A percentile compares a stretch with the other conserved stretches of the same genome.
Evolutionary conservation across 92 coral and sea anemone genomes (phyloP).

Genomic region (Muricea muricata): DNA sequence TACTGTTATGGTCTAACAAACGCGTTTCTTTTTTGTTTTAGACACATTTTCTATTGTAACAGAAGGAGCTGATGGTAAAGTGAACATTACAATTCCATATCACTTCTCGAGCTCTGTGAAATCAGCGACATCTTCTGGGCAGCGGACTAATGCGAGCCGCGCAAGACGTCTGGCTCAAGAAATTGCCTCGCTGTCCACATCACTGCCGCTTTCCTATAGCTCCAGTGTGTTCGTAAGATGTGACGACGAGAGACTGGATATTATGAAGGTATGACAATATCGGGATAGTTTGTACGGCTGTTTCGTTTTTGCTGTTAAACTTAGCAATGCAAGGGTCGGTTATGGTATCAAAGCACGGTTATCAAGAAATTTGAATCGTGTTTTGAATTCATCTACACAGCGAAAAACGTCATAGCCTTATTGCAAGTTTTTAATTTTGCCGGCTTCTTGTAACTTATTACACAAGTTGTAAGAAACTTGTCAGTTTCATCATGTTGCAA

Average conservation of each 20-base stretch:
- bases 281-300: neutral
- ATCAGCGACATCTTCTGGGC: slow-evolving; percentile 85
- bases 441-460: too few relatives aligned
- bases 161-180: slow-evolving; percentile 98
- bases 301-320: too few relatives aligned
- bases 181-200: slow-evolving; percentile 95
- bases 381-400: too few relatives aligned
- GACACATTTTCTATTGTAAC: slow-evolving; percentile 82
- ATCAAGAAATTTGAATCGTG: too few relatives aligned
- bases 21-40: slow-evolving; percentile 24
- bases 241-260: slow-evolving; percentile 94
- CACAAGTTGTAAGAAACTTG: too few relatives aligned
- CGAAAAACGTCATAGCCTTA: too few relatives aligned
- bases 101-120: slow-evolving; percentile 90
- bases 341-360: too few relatives aligned
- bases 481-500: too few relatives aligned
- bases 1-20: too few relatives aligned
- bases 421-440: too few relatives aligned
- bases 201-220: slow-evolving; percentile 94
- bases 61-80: slow-evolving; percentile 81
- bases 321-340: too few relatives aligned
- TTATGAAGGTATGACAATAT: slow-evolving; percentile 82
- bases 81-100: slow-evolving; percentile 79
- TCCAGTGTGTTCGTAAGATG: slow-evolving; percentile 98
- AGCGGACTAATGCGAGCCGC: slow-evolving; percentile 86